Evolutionary conservation across 2,888 invertebrate genomes (phyloP).

Genomic region (Ariolimax columbianus): DNA sequence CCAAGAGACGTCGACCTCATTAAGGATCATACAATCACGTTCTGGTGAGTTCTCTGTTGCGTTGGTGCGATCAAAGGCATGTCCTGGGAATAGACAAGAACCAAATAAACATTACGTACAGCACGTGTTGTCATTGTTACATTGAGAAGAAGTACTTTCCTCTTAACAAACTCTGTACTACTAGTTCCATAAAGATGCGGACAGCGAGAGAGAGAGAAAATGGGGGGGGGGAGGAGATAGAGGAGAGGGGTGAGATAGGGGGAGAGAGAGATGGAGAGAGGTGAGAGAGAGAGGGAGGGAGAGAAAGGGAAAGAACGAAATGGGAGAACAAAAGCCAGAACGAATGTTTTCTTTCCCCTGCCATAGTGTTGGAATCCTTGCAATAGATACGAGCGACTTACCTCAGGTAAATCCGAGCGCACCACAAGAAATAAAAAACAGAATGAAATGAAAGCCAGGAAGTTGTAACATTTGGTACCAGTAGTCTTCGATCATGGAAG

Average conservation of each 20-base stretch:
- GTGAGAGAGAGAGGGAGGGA: neutral
- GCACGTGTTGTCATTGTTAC: neutral
- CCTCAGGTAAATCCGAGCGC: neutral
- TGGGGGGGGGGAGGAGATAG: neutral
- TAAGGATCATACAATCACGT: neutral
- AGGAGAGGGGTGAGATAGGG: neutral
- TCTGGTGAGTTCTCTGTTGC: neutral
- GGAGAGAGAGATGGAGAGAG: neutral
- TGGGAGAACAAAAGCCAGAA: neutral
- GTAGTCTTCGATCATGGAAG: neutral
- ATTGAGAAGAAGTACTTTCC: neutral
- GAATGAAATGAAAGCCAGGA: neutral
- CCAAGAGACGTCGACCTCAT: neutral
- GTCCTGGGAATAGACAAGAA: neutral
- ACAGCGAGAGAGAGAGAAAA: neutral
- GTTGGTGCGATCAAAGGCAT: neutral
- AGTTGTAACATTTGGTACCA: neutral
- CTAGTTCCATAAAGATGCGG: neutral
- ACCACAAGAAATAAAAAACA: neutral
- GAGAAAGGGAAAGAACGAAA: too few species aligned
- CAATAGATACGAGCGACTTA: neutral
- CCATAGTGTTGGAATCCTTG: neutral
- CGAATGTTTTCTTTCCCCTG: neutral
- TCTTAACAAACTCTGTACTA: neutral
- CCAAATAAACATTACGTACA: slow-evolving; percentile 3